Evolutionary conservation across 2,888 invertebrate species (phyloP), one percentile per base, ranked within the genome.

Genomic region (Carcina quercana): DNA sequence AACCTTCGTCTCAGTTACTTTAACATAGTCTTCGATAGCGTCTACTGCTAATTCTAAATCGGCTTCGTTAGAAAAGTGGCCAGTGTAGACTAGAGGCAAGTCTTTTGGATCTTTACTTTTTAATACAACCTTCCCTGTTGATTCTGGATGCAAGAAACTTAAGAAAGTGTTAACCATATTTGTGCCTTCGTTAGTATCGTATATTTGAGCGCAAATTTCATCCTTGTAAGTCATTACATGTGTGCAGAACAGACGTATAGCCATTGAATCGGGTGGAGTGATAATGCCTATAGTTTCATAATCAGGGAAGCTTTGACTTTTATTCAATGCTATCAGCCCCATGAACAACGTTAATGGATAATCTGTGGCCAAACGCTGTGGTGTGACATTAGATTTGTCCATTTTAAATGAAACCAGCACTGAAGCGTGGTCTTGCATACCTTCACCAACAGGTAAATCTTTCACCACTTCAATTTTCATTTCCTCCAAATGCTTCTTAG

Each of bases 401-500:
- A 54, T 13, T 53, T 54, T 33, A 47, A 52, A 3, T 57, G 35
- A 31, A 55, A 53, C 25, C 70, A 22, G 66, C 13, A 48, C 61
- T 43, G 68, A 50, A 2, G 79, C 50, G 49, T 86, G 87, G 41
- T 86, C 86, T 50, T 86, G 85, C 15, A 86, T 64, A 51, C 86
- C 85, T 36, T 66, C 45, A 0, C 86, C 86, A 0, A 86, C 86
- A 0, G 72, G 59, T 8, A 79, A 53, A 42, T 86, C 65, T 22
- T 59, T 35, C 5, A 79, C 19, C 2, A 67, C 55, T 1, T 63
- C 35, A 12, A 86, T 80, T 5, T 65, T 62, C 7, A 65, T 50
- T 6, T 59, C 46, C 15, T 51, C 34, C 1, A 86, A 45, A 29
- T 82, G 69, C 6, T 55, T 39, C 35, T 47, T 59, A 0, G 82